Evolutionary conservation across 2,113 vertebrate genomes (phyloP), one percentile per base, ranked within the genome.

Genomic region (Sterna hirundo): DNA sequence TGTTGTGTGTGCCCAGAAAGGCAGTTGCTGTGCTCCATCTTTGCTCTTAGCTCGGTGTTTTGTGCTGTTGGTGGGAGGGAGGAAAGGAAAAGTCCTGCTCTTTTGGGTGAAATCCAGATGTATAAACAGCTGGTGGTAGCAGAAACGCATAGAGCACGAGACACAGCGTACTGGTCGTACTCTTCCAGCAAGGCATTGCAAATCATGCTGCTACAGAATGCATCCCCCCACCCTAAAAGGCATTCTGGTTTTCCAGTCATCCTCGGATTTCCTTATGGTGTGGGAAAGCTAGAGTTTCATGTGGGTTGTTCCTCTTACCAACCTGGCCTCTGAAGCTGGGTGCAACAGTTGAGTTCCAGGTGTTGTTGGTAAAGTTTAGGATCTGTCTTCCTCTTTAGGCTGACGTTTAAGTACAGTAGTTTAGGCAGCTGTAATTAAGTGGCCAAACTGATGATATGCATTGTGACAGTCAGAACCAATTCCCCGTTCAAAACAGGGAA

Each of bases 161-260:
- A 4, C 40, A 10, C 17, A 12, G 7, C 1, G 0, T 17, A 6
- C 15, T 49, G 66, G 27, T 29, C 6, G 2, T 14, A 5, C 29
- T n/a, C 36, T 79, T 68, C 52, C 54, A 62, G n/a, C 19, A 2
- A 2, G 26, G 26, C 7, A 1, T 4, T 40, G 78, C 60, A 69
- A 42, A 68, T 34, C 7, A 1, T 7, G 20, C n/a, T 55, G 51
- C 38, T 49, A 4, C 32, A 29, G 60, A 13, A 21, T 6, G 46
- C 52, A 49, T 38, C 30, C n/a, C 26, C 3, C 2, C 27, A 26
- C 15, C 19, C 44, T 16, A 32, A 25, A 36, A 51, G 32, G 27
- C 15, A 9, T 42, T 66, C 54, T 42, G 52, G 9, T 30, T 83
- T 61, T 54, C 34, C 2, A 9, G 1, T 13, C 26, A 9, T 34